Percentiles rank a stretch among this genome's conserved stretches.
phyloP scores from a whole-genome alignment of 2,888 invertebrate genomes.

The Apamea monoglypha region DNA sequence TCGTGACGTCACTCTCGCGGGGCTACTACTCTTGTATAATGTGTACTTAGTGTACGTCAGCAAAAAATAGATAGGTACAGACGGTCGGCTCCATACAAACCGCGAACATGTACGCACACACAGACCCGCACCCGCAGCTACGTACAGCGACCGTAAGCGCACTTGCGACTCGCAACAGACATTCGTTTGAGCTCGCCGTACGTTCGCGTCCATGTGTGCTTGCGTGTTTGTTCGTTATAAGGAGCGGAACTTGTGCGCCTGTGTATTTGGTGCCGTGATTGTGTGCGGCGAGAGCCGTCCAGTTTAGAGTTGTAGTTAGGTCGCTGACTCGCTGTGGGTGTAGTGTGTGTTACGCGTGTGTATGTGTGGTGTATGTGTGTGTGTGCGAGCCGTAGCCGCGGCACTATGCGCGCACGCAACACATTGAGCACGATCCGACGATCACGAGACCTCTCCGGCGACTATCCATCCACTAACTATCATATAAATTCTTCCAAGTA shows the following conservation, averaged over 20 bases:
- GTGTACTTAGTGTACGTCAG: slow-evolving; percentile 6
- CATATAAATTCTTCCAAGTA: slow-evolving; percentile 88
- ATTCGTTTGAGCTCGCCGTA: neutral
- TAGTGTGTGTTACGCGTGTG: slow-evolving; percentile 4
- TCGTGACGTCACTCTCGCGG: slow-evolving; percentile 43
- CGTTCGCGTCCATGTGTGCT: neutral
- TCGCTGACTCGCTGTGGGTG: slow-evolving; percentile 32
- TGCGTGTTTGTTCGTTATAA: neutral
- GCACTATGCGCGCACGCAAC: slow-evolving; percentile 61
- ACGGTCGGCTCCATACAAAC: neutral
- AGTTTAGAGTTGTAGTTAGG: slow-evolving; percentile 15
- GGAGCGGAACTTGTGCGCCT: neutral
- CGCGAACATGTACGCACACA: neutral
- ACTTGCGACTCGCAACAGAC: neutral
- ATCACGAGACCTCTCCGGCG: slow-evolving; percentile 61
- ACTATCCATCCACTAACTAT: slow-evolving; percentile 70
- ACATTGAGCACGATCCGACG: slow-evolving; percentile 66
- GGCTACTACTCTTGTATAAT: neutral
- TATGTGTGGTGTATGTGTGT: neutral
- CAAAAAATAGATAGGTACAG: neutral
- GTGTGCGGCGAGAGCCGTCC: slow-evolving; percentile 16
- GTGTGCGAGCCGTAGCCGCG: slow-evolving; percentile 50
- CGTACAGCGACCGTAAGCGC: neutral
- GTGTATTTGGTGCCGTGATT: neutral
- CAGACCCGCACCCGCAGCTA: neutral